Evolutionary conservation across 2,888 invertebrate genomes (phyloP).

Genomic region (Physocephala rufipes): DNA sequence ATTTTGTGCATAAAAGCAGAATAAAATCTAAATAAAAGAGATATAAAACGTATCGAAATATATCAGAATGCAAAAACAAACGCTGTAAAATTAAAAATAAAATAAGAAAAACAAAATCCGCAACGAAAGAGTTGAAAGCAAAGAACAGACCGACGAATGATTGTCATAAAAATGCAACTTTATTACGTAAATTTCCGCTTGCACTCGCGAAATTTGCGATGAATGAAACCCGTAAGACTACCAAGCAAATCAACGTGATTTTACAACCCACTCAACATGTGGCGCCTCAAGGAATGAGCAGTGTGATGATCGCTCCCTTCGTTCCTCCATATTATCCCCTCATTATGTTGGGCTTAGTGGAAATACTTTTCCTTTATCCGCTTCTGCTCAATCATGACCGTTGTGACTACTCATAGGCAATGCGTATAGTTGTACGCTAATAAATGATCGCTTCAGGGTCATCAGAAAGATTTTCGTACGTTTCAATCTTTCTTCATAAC

Average conservation of each 20-base stretch:
- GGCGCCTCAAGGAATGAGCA: constrained; percentile 26
- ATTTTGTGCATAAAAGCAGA: too few species aligned
- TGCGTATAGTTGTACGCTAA: constrained; percentile 23
- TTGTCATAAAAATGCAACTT: constrained; percentile 32
- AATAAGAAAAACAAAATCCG: background rate
- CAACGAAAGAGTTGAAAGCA: background rate
- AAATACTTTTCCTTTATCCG: background rate
- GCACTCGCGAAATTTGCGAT: constrained; percentile 7
- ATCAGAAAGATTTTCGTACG: background rate
- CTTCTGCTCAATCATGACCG: constrained; percentile 15
- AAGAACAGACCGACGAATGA: constrained; percentile 13
- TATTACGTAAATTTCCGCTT: constrained; percentile 37
- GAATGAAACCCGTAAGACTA: constrained; percentile 8
- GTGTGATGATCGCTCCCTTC: background rate
- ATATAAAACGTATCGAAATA: too few species aligned
- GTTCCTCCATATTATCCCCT: background rate
- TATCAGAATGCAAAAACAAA: too few species aligned
- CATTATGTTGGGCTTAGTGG: background rate
- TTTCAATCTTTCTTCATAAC: background rate
- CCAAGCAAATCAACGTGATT: constrained; percentile 8
- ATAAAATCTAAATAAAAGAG: too few species aligned
- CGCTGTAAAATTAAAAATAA: too few species aligned
- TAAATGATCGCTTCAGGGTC: constrained; percentile 39
- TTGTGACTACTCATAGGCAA: background rate
- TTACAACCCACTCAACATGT: constrained; percentile 37